phyloP scores from a whole-genome alignment of 2,888 invertebrate species.

The Plemyria rubiginata region DNA sequence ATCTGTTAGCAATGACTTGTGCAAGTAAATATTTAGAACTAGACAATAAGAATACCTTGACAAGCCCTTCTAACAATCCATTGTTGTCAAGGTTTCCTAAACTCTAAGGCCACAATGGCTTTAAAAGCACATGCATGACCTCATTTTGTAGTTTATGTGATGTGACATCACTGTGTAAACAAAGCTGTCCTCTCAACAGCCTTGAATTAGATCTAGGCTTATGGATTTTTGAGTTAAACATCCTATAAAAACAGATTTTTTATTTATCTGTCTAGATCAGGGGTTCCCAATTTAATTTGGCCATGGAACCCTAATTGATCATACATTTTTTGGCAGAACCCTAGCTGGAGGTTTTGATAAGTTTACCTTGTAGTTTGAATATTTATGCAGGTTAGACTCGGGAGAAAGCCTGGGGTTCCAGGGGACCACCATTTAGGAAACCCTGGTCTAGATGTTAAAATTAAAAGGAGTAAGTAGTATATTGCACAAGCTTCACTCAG shows the following conservation, averaged over 20 bases:
- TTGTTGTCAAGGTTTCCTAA: slow-evolving; percentile 22
- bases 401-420: no score
- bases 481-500: no score
- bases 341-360: no score
- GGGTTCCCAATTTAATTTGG: no score
- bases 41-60: not conserved
- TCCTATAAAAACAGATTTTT: not conserved
- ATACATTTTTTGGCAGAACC: no score
- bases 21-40: not conserved
- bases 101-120: slow-evolving; percentile 42
- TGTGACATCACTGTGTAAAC: slow-evolving; percentile 49
- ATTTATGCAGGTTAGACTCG: no score
- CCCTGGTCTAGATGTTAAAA: no score
- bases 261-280: no score
- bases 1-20: not conserved
- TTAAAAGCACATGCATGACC: slow-evolving; percentile 47
- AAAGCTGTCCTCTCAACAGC: slow-evolving; percentile 36
- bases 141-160: slow-evolving; percentile 40
- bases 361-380: no score
- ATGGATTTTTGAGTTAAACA: slow-evolving; percentile 8
- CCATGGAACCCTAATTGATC: no score
- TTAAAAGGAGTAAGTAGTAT: no score
- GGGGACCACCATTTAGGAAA: no score
- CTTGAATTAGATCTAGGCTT: slow-evolving; percentile 26
- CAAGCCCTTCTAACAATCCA: slow-evolving; percentile 14